Evolutionary conservation across 2,113 vertebrate species (phyloP), one percentile per base, ranked within the genome.

Genomic region (Epinephelus moara): DNA sequence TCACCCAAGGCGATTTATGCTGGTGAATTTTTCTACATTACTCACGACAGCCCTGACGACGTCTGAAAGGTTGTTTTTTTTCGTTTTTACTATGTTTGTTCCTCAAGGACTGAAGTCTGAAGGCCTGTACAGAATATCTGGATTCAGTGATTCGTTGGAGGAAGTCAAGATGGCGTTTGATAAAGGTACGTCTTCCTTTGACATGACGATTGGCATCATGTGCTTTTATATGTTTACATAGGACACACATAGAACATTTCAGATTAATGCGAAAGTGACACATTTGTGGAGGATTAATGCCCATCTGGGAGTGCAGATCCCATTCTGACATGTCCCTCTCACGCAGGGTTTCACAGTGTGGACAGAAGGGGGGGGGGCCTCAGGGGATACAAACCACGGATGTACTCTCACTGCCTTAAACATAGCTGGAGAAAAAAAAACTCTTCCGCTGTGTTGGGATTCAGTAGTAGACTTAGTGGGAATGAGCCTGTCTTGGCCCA

Each of bases 111-210:
- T 94, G 47, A 94, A 80, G 70, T 94, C 94, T 25, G 94, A 94
- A 52, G 94, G 94, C 53, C 92, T 94, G 66, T 94, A 94, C 89
- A 94, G 94, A 83, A 85, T 94, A 85, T 94, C 94, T n/a, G 94
- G 94, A 85, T 94, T 94, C 69, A 94, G 85, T 4, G 94, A 94
- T 67, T 94, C 91, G 0, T 91, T 94, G 37, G 94, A 94, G 45
- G 94, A 94, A 78, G 94, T 94, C 82, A 94, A 94, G 80, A 85
- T 40, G 72, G 86, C 92, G 0, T 94, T 94, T 80, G 94, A 94
- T 82, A 94, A 92, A 94, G 94, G 94, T 92, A 14, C 2, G 84
- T 64, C 1, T 60, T 25, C 18, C 40, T 70, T 89, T 74, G 15
- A 17, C 21, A 30, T 47, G 27, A 75, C 9, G 10, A 18, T 21